Base-by-base conservation (phyloP, 1,140 invertebrate species). In the Palaemon carinicauda region DNA sequence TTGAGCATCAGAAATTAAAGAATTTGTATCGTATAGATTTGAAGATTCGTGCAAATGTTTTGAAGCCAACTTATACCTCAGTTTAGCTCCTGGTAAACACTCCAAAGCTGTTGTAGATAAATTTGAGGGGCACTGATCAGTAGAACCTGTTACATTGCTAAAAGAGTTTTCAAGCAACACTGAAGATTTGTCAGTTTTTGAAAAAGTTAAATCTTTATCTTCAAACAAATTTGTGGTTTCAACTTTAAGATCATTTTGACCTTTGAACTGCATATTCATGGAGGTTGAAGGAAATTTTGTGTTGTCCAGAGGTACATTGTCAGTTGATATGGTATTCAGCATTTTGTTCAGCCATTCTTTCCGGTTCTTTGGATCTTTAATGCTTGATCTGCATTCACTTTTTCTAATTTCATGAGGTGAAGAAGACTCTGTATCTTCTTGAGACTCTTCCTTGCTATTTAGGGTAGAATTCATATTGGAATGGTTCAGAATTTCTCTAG, bases 261-360 rank as follows among this genome's bases (percentile, higher is more conserved):
- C 41, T 41, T 12, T 41, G 7, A 41, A 41, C 41, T 1, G 7
- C 12, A 9, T 5, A 12, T 41, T 41, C 41, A 41, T 7, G 7
- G 41, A 71, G 69, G 19, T 1, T 29, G 69, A 27, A 19, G 27
- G 73, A 75, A 50, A 50, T 41, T 41, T 12, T 41, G 7, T 41
- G 41, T 12, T n/a, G 27, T 12, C 17, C 10, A 54, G 51, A 12
- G 71, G 15, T 1, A 54, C 33, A 27, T 56, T 71, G 10, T 87
- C 85, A 19, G 71, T 51, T 1, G 79, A 33, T n/a, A 87, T 27
- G 19, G 85, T 33, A 31, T 56, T 82, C 52, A 87, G 80, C 85
- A 87, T 87, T 27, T 81, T 87, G 52, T 75, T 82, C 15, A 87
- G 54, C 85, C 85, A 87, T 51, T 87, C 85, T 41, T 82, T 80